Evolutionary conservation across 2,797 vertebrate species (phyloP), one percentile per base, ranked within the genome.

Genomic region (Echeneis naucrates): DNA sequence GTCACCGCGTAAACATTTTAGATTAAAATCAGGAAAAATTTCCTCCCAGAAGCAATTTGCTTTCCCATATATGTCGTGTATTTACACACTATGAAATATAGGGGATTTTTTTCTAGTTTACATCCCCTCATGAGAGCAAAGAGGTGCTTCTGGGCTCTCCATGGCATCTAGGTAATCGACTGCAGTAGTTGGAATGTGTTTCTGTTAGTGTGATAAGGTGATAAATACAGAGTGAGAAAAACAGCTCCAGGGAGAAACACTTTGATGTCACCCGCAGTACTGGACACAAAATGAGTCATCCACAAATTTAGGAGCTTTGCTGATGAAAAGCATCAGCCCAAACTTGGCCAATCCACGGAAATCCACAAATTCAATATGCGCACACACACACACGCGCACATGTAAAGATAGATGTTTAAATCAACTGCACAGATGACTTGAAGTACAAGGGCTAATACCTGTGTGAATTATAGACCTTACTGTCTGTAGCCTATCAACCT

Each of bases 161-260:
- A 7, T 63, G 68, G 54, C 60, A 26, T 70, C 63, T 21, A 82
- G 80, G 74, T 84, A 85, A 86, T 84, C 24, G 38, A 76, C 74
- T 57, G 62, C 66, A 45, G 53, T 40, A 48, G 69, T 69, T 65
- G 16, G 55, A 69, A 68, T 64, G 62, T 56, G 35, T 69, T 80
- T 81, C 75, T 81, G 47, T 57, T 57, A 81, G 77, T 77, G 66
- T 62, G 79, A 88, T 77, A 60, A 74, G 72, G 71, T 67, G 82
- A 84, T 88, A 84, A 89, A 91, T 86, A 84, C 82, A 85, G 87
- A 83, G 68, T 23, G 56, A 80, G 65, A 90, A 84, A 87, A 88
- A 88, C 59, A 87, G 89, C 89, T 88, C 40, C 38, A 1, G 81
- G 83, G 56, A 78, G 60, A 81, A 65, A 68, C 71, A 8, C 66